Base-by-base conservation (phyloP, 2,113 vertebrate species). In the Amphilophus citrinellus region DNA sequence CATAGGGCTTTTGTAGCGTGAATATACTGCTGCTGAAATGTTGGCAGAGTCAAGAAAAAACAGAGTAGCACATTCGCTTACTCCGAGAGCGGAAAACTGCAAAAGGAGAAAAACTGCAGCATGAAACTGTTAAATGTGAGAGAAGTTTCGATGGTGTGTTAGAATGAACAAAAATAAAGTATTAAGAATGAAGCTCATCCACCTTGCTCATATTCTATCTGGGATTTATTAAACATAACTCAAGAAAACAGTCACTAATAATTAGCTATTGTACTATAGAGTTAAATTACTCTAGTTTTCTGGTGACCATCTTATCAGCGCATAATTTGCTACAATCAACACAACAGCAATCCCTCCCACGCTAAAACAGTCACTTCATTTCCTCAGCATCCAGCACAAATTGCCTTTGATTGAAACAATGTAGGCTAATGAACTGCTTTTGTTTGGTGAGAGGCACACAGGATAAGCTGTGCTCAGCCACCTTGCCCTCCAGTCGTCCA, bases 351-450 rank as follows among this genome's bases (percentile, higher is more conserved):
- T 79, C 14, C 83, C 81, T 71, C 87, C 86, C 84, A 90, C 87
- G 47, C 87, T 76, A 56, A 79, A 83, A 73, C 83, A 20, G 77
- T 78, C 60, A 79, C 82, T 87, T 87, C 80, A 84, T 90, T 92
- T 88, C 83, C 53, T 71, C 83, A 30, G 80, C 84, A 86, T 83
- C 77, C 50, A 80, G 90, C 50, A 47, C 84, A 93, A 91, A 94
- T 88, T 85, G 81, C 82, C 82, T 92, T 91, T 92, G 90, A 94
- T 91, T 93, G 85, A 87, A 92, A 93, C 88, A 87, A 88, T 91
- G 88, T 85, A 81, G 81, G 80, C 86, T 93, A 92, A 93, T 93
- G 79, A 93, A 92, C 81, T 85, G 63, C 85, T 91, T 91, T 91
- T 92, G 88, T 92, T 91, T 85, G 24, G 73, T 14, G 20, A 66